Percentiles rank a stretch among this genome's conserved stretches.
These are phyloP conservation scores for Papilio dardanus DNA, from an alignment of 1,140 invertebrate genomes.

Conservation along the genomic window DNA sequence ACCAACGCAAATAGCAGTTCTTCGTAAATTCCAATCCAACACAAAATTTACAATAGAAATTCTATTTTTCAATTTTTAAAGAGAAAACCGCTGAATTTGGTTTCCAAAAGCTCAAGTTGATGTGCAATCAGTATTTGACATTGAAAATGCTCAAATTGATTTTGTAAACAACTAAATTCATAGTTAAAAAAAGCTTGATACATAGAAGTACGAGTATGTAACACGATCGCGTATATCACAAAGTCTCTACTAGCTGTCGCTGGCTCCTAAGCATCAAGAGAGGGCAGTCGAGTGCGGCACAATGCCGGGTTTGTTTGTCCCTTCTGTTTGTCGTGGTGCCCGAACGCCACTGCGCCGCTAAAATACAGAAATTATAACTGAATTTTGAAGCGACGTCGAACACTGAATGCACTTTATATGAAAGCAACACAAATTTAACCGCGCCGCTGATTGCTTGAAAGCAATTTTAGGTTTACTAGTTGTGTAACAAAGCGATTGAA, in stretches of 20 bases:
- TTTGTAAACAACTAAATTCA: not conserved
- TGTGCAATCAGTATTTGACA: no score
- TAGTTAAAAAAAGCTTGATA: no score
- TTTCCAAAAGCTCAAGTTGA: no score
- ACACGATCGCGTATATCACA: not conserved
- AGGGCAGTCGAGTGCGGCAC: conserved; percentile 62
- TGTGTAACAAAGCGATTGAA: conserved; percentile 30
- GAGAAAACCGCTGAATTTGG: no score
- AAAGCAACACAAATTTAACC: conserved; percentile 45
- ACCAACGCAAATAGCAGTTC: no score
- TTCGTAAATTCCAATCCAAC: no score
- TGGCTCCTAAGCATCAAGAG: conserved; percentile 45
- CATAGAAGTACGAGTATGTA: no score
- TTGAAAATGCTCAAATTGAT: no score
- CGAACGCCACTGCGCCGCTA: conserved; percentile 50
- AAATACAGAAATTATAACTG: conserved; percentile 76
- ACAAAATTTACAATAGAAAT: no score
- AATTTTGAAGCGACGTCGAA: conserved; percentile 72
- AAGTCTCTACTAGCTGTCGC: conserved; percentile 44
- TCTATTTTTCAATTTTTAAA: no score
- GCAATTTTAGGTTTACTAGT: conserved; percentile 34
- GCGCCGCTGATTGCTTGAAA: conserved; percentile 40
- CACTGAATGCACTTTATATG: conserved; percentile 44
- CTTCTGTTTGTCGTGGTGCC: conserved; percentile 65
- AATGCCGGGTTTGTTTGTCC: conserved; percentile 71